Evolutionary conservation across 2,888 invertebrate genomes (phyloP), one percentile per base, ranked within the genome.

Genomic region (Ditula angustiorana): DNA sequence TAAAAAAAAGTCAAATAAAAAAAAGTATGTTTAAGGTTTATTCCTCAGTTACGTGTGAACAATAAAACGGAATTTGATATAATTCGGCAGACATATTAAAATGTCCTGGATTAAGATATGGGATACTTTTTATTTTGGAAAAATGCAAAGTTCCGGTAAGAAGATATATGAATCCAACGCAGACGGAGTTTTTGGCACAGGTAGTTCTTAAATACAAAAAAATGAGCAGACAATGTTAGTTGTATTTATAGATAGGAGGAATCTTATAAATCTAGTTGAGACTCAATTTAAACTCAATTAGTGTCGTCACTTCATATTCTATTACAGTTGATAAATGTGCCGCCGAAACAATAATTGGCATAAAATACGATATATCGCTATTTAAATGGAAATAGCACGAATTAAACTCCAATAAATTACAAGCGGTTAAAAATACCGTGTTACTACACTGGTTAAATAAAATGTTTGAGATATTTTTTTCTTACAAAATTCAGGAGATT

Each of bases 261-360:
- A 41, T n/a, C 8, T 13, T 23, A 53, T 44, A 44, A 61, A 61
- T 61, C 44, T 44, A 8, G 13, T n/a, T n/a, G 26, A 13, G 46
- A 47, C 47, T 37, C 47, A 23, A 37, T 56, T 37, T 7, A 61
- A 37, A 21, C 26, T 21, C 47, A 10, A 49, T 55, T 62, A 61
- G 46, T 35, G 61, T 61, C 61, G 4, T 5, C 61, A 35, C 28
- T 26, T 47, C 19, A 37, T 60, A 28, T 30, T 56, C 61, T 33
- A 57, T 57, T 62, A 57, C 41, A 3, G 41, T 41, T 62, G 41
- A 57, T 50, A 57, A 62, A 62, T 57, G 30, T 4, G 0, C 24
- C 24, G 57, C n/a, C 8, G 56, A 49, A 50, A 56, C 28, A 57
- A 24, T 49, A 50, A 62, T 23, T 11, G 56, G 0, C 28, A n/a